These are phyloP conservation scores for Eolophus roseicapilla DNA, from an alignment of 2,113 vertebrate genomes.

Conservation along the genomic window DNA sequence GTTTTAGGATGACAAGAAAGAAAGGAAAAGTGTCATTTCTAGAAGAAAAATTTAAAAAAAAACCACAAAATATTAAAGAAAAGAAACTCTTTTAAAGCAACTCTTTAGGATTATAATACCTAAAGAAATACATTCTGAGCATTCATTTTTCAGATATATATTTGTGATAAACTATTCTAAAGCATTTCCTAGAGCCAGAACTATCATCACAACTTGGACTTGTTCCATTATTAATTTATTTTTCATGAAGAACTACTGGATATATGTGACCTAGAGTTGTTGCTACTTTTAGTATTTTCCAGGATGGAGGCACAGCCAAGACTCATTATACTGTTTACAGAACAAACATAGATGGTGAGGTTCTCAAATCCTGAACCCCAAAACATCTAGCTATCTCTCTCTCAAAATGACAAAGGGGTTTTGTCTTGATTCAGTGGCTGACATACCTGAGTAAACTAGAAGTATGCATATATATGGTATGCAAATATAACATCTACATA, in stretches of 20 bases:
- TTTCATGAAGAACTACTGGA: not conserved
- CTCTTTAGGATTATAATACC: not conserved
- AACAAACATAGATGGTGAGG: not conserved
- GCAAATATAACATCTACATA: not conserved
- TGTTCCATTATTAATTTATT: not conserved
- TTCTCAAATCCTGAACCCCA: not conserved
- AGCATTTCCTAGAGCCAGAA: not conserved
- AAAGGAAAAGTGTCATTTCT: not conserved
- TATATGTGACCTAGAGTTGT: not conserved
- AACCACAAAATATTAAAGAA: not conserved
- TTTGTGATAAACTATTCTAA: not conserved
- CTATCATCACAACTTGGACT: not conserved
- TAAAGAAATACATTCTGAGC: not conserved
- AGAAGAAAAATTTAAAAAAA: not conserved
- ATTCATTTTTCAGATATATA: not conserved
- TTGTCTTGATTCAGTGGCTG: not conserved
- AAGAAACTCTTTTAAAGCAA: not conserved
- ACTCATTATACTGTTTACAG: not conserved
- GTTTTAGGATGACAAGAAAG: not conserved
- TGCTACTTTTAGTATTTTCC: not conserved
- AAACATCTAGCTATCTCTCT: not conserved
- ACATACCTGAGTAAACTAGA: not conserved
- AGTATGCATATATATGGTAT: fast-evolving
- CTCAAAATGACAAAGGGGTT: not conserved
- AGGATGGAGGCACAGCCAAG: not conserved